Base-by-base conservation (phyloP, 2,797 vertebrate species). In the Ceryle rudis region DNA sequence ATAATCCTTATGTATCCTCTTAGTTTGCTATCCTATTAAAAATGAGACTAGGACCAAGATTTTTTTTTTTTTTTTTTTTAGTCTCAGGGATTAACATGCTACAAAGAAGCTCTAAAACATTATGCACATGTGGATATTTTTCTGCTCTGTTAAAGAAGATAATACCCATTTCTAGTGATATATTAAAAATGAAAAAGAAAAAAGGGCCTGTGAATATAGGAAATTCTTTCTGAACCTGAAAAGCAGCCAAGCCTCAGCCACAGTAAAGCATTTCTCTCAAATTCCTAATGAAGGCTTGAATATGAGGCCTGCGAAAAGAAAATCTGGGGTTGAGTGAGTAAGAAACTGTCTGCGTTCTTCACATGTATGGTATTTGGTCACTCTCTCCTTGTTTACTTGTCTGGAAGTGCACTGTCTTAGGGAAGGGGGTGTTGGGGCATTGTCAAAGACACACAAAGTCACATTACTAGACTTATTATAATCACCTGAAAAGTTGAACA, bases 1-100 rank as follows among this genome's bases (percentile, higher is more conserved):
- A 75, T 93, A 96, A 93, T 95, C 94, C 69, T 90, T 29, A 54
- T 93, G 77, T 91, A 95, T 93, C 82, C 72, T 95, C 88, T 95
- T 97, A 96, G 74, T 83, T 88, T 78, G 28, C 86, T 86, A 94
- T 94, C 93, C 92, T 95, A 75, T 95, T 90, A 96, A 90, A 97
- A 95, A 78, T 81, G 77, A 95, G 52, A 85, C 87, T 93, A 81
- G 87, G 85, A 93, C 83, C 54, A 58, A 85, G 23, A 89, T 57
- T 83, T 60, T 66, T 81, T 54, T 92, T 57, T 83, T 60, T 66
- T 81, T 54, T 92, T 64, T 86, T 60, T 66, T 81, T 54, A 61
- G 54, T 71, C 81, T 93, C 23, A 5, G 33, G 64, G 58, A 85
- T 96, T 95, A 97, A 74, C 80, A 65, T 71, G 62, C 54, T 90